Evolutionary conservation across 2,888 invertebrate genomes (phyloP).

Genomic region (Steinernema hermaphroditum): DNA sequence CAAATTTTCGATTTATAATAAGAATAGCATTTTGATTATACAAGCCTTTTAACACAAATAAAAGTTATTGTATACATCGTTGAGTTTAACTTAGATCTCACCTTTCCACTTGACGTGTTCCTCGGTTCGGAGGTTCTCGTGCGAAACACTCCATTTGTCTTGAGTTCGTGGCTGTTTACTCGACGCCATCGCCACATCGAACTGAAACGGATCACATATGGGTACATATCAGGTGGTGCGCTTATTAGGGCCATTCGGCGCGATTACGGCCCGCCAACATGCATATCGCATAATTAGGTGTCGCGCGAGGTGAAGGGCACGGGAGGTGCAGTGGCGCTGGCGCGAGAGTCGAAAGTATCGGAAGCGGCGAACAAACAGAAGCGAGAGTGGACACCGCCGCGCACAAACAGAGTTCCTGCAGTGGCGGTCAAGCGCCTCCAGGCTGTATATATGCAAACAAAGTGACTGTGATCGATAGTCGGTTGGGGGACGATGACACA

Average conservation of each 20-base stretch:
- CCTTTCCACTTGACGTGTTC: neutral
- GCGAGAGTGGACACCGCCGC: neutral
- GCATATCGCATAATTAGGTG: slow-evolving; percentile 2
- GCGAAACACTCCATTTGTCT: slow-evolving; percentile 8
- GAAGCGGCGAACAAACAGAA: neutral
- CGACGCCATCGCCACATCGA: slow-evolving; percentile 9
- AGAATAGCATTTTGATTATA: no score
- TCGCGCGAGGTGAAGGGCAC: neutral
- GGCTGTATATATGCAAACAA: neutral
- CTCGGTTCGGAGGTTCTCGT: neutral
- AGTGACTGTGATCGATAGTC: neutral
- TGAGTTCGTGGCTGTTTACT: neutral
- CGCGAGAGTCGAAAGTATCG: neutral
- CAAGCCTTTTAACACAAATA: no score
- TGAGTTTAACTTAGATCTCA: neutral
- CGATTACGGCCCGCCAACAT: neutral
- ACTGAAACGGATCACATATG: neutral
- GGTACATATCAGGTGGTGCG: neutral
- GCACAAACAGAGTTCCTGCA: neutral
- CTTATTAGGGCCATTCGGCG: neutral
- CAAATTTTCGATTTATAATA: no score
- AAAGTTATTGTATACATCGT: no score
- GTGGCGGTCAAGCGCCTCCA: neutral
- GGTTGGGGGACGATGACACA: neutral
- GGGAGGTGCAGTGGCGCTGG: neutral